A percentile compares a stretch with the other conserved stretches of the same genome.
phyloP scores from a whole-genome alignment of 2,797 vertebrate genomes.

The Scarus forsteni region DNA sequence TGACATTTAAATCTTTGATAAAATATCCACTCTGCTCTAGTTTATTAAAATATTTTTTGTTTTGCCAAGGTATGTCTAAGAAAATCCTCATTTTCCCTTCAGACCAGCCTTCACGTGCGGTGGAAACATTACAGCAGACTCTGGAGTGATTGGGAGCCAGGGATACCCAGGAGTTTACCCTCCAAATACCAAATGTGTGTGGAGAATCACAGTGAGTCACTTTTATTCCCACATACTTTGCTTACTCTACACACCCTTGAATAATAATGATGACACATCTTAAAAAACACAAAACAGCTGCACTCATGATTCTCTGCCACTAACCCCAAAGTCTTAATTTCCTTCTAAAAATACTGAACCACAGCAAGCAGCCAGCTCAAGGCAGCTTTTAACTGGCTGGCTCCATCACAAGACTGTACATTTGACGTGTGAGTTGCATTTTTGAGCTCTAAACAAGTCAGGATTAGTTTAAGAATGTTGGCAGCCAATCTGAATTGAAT shows the following conservation, averaged over 20 bases:
- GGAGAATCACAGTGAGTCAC: slow-evolving; percentile 97
- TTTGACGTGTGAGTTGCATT: background rate
- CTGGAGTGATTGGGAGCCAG: slow-evolving; percentile 96
- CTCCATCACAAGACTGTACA: slow-evolving; percentile 39
- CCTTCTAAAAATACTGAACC: slow-evolving; percentile 52
- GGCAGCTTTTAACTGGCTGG: slow-evolving; percentile 38
- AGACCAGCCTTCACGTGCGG: slow-evolving; percentile 94
- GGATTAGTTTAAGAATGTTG: background rate
- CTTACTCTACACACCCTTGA: background rate
- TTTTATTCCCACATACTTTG: slow-evolving; percentile 12
- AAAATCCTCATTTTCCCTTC: slow-evolving; percentile 8
- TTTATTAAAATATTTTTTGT: background rate
- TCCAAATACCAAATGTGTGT: slow-evolving; percentile 97
- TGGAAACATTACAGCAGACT: slow-evolving; percentile 92
- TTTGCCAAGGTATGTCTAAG: background rate
- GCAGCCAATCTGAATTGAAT: background rate
- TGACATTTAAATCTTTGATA: slow-evolving; percentile 14
- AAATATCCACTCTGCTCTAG: slow-evolving; percentile 9
- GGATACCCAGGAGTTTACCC: slow-evolving; percentile 98
- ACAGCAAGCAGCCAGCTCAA: slow-evolving; percentile 21
- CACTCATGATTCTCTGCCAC: slow-evolving; percentile 20
- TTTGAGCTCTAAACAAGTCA: background rate
- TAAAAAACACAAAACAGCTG: slow-evolving; percentile 9
- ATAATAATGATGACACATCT: background rate
- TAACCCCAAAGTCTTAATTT: slow-evolving; percentile 30